Base-by-base conservation (phyloP, 2,888 invertebrate genomes). In the Calephelis perditalis region DNA sequence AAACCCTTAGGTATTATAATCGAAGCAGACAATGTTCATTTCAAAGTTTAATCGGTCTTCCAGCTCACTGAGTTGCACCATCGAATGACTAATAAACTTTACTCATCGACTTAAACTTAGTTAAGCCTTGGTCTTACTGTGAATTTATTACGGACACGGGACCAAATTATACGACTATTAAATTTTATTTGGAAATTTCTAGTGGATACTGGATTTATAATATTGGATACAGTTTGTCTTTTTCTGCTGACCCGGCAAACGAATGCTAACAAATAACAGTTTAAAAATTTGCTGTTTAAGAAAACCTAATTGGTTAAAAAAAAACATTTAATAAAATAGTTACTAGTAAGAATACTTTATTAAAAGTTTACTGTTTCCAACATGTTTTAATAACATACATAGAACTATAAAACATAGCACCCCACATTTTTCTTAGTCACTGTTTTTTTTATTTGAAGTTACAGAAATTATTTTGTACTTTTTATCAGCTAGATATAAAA, bases 1-100 rank as follows among this genome's bases (percentile, higher is more conserved):
- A 52, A 52, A 35, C 52, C 52, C 52, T 52, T 35, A 52, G 10
- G 52, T 35, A 52, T 52, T 52, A 52, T 52, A 52, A 52, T 52
- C 35, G 52, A 52, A 52, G 52, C 52, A 52, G 52, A 52, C 52
- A 52, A 52, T 52, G 52, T 52, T 52, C 52, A 52, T 52, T 52
- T 35, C 52, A 52, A 52, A 52, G 52, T 52, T 52, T 52, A 52
- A 52, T 52, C 52, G 52, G 52, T 52, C 52, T 52, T 52, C 52
- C 52, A 52, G 52, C 52, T 52, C 52, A 52, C 52, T 52, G 52
- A 52, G 52, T 52, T 52, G 35, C 52, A 52, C 52, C 52, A 35
- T 52, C 26, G 52, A 52, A 52, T 52, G 52, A 52, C 52, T 52
- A 52, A 52, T 52, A 52, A 52, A 52, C 52, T 52, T 52, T 52